Percentiles rank a stretch among this genome's conserved stretches.
phyloP scores from a whole-genome alignment of 2,797 vertebrate genomes.

The Xenentodon cancila region DNA sequence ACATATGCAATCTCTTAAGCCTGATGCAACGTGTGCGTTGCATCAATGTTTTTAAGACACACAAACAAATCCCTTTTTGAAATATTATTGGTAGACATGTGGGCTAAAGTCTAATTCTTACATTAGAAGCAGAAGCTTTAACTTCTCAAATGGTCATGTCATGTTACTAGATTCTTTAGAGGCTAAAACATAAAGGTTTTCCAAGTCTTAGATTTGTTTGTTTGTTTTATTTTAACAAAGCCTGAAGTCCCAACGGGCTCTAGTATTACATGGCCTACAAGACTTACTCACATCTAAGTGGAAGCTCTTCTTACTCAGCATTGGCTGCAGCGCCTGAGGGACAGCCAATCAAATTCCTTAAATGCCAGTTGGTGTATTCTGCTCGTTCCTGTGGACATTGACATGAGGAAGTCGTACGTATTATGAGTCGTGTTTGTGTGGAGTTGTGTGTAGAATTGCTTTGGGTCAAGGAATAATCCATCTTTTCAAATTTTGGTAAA shows the following conservation, averaged over 20 bases:
- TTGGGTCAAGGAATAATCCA: no score
- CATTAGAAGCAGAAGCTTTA: no score
- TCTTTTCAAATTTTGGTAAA: no score
- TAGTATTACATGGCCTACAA: no score
- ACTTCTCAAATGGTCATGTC: no score
- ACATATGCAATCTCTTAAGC: neutral
- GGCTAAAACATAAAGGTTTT: no score
- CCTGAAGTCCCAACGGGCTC: no score
- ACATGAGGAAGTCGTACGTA: neutral
- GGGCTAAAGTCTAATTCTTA: neutral
- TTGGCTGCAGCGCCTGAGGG: slow-evolving; percentile 13
- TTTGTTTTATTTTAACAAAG: no score
- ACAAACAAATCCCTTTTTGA: neutral
- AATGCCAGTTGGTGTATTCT: slow-evolving; percentile 9
- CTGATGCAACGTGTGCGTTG: neutral
- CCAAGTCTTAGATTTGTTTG: no score
- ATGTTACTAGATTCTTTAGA: no score
- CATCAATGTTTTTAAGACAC: neutral
- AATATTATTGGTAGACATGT: neutral
- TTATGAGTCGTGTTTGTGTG: neutral
- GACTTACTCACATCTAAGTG: no score
- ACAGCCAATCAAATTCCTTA: slow-evolving; percentile 17
- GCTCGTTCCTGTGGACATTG: slow-evolving; percentile 8
- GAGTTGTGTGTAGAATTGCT: no score
- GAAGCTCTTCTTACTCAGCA: neutral